These are phyloP conservation scores for Pheosia tremula DNA, from an alignment of 2,888 invertebrate genomes.

Conservation along the genomic window DNA sequence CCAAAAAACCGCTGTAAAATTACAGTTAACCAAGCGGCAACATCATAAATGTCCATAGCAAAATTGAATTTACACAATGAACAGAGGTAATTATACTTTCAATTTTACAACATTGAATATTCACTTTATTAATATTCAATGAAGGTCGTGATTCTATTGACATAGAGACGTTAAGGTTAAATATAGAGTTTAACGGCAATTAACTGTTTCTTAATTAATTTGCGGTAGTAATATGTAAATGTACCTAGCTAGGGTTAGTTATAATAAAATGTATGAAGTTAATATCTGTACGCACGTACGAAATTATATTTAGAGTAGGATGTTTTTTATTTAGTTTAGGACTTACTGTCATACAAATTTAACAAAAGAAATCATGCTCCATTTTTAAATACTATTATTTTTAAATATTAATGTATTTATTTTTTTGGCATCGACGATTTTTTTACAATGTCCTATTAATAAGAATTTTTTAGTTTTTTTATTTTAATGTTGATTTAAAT, in stretches of 20 bases:
- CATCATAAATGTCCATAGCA: conserved; percentile 12
- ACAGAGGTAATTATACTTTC: conserved; percentile 10
- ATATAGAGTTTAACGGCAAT: neutral
- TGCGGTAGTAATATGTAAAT: neutral
- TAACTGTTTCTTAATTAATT: neutral
- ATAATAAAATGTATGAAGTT: neutral
- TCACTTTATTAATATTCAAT: conserved; percentile 8
- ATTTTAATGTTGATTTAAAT: too few relatives aligned
- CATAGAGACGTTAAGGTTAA: neutral
- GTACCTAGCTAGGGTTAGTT: neutral
- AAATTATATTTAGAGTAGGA: too few relatives aligned
- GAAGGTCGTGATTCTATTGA: neutral
- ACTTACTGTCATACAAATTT: too few relatives aligned
- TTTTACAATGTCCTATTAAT: too few relatives aligned
- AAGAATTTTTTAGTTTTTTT: too few relatives aligned
- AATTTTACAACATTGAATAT: conserved; percentile 9
- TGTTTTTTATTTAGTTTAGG: too few relatives aligned
- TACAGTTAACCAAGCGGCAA: conserved; percentile 9
- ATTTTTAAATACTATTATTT: too few relatives aligned
- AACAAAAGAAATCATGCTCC: too few relatives aligned
- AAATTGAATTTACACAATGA: conserved; percentile 15
- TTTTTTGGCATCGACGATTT: too few relatives aligned
- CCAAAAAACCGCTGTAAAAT: conserved; percentile 7
- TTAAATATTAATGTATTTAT: too few relatives aligned
- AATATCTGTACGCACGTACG: too few relatives aligned